A percentile compares a stretch with the other conserved stretches of the same genome.
Evolutionary conservation across 2,888 invertebrate species (phyloP).

Genomic region (Ennomos fuscantarius): DNA sequence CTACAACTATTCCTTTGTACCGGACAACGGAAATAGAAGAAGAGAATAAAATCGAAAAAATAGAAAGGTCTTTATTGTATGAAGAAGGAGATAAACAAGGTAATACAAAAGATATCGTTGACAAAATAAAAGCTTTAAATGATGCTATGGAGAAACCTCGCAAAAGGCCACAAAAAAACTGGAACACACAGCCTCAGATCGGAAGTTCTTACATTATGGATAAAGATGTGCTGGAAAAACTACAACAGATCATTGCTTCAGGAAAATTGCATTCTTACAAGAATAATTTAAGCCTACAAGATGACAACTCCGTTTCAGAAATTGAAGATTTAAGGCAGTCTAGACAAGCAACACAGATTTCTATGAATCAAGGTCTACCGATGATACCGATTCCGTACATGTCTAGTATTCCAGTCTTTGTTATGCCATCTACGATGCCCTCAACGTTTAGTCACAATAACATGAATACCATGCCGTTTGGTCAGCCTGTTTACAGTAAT

Average conservation of each 20-base stretch:
- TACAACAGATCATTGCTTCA: constrained; percentile 69
- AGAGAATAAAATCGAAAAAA: constrained; percentile 39
- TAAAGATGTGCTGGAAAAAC: constrained; percentile 66
- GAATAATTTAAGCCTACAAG: constrained; percentile 47
- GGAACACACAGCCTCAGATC: constrained; percentile 56
- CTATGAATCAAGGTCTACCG: constrained; percentile 40
- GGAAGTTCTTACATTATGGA: constrained; percentile 61
- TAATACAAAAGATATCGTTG: constrained; percentile 74
- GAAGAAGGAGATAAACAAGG: constrained; percentile 51
- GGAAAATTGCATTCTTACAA: constrained; percentile 58
- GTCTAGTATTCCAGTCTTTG: constrained; percentile 64
- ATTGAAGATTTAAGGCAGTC: constrained; percentile 47
- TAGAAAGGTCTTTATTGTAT: constrained; percentile 56
- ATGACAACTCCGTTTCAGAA: constrained; percentile 45
- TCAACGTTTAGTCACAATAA: constrained; percentile 46
- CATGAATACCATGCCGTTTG: constrained; percentile 46
- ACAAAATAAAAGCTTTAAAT: constrained; percentile 84
- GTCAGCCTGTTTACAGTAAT: constrained; percentile 33
- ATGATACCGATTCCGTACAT: constrained; percentile 57
- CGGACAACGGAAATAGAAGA: constrained; percentile 33
- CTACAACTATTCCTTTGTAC: constrained; percentile 38
- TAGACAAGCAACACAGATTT: constrained; percentile 43
- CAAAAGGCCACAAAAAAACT: constrained; percentile 56
- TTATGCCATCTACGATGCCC: constrained; percentile 51
- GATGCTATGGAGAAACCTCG: constrained; percentile 69